Evolutionary conservation across 1,140 invertebrate species (phyloP).

Genomic region (Diabrotica undecimpunctata): DNA sequence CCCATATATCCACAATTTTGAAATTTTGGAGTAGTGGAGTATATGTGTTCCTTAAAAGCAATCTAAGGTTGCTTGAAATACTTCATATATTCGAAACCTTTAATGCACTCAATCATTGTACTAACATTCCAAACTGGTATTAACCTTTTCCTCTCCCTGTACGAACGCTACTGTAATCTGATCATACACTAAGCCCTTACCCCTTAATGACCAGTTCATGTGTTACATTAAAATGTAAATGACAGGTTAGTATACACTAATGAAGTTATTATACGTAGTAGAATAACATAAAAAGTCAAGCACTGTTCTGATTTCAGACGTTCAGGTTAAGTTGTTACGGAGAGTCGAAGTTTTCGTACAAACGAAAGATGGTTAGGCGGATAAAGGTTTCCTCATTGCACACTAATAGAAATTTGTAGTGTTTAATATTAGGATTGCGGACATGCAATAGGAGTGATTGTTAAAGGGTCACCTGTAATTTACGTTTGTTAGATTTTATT

Average conservation of each 20-base stretch:
- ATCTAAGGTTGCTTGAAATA: no score
- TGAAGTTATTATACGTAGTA: constrained; percentile 18
- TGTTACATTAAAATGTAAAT: constrained; percentile 19
- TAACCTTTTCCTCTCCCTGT: no score
- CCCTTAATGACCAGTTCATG: constrained; percentile 16
- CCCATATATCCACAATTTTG: no score
- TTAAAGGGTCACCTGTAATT: background rate
- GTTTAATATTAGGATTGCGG: background rate
- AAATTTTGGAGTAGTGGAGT: no score
- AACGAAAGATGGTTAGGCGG: background rate
- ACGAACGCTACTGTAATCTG: background rate
- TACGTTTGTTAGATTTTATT: background rate
- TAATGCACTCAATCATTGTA: no score
- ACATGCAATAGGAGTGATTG: background rate
- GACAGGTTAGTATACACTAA: constrained; percentile 12
- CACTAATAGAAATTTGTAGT: constrained; percentile 15
- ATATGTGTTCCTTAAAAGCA: no score
- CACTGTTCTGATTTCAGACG: constrained; percentile 10
- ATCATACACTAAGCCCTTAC: constrained; percentile 1
- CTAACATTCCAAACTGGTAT: no score
- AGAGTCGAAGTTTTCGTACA: background rate
- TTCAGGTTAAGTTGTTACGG: background rate
- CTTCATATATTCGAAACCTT: no score
- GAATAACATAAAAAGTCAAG: constrained; percentile 12
- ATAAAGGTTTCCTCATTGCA: constrained; percentile 6